A percentile compares a stretch with the other conserved stretches of the same genome.
Conservation (phyloP, 1,140 invertebrate species). For the Drosophila repleta region DNA sequence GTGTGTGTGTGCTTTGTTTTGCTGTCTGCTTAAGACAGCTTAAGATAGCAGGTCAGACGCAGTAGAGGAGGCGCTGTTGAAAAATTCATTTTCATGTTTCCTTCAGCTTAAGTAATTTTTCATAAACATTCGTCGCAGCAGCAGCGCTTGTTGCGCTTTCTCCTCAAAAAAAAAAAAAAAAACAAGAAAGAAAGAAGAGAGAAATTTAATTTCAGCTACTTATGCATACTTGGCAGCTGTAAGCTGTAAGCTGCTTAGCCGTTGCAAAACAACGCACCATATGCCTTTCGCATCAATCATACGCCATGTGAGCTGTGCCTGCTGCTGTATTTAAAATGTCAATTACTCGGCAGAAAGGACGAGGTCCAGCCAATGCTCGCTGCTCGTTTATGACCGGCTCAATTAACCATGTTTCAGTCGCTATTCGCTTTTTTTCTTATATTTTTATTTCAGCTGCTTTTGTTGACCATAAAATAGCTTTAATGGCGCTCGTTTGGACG, state of each 20-base stretch:
- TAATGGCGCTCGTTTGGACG: constrained; percentile 69
- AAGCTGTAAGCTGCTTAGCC: constrained; percentile 64
- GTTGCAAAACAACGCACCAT: constrained; percentile 6
- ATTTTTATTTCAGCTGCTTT: constrained; percentile 33
- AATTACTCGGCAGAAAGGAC: constrained; percentile 46
- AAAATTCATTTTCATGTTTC: constrained; percentile 80
- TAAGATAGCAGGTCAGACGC: constrained; percentile 63
- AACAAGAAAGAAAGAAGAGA: background rate
- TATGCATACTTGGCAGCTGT: constrained; percentile 59
- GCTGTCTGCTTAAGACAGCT: constrained; percentile 66
- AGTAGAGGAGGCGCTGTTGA: constrained; percentile 61
- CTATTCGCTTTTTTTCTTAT: constrained; percentile 14
- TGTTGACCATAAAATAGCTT: constrained; percentile 73
- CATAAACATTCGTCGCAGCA: constrained; percentile 59
- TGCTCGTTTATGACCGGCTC: constrained; percentile 22
- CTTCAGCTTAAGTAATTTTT: constrained; percentile 76
- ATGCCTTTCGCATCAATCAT: constrained; percentile 30
- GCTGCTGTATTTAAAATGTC: constrained; percentile 64
- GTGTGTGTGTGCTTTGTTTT: constrained; percentile 49
- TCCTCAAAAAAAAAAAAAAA: constrained; percentile 16
- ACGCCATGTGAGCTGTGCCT: constrained; percentile 18
- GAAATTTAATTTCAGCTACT: constrained; percentile 75
- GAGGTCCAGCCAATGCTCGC: background rate
- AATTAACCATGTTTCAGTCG: constrained; percentile 45
- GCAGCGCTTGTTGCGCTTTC: constrained; percentile 52